Conservation (phyloP, 2,113 vertebrate species). For the Manacus vitellinus region DNA sequence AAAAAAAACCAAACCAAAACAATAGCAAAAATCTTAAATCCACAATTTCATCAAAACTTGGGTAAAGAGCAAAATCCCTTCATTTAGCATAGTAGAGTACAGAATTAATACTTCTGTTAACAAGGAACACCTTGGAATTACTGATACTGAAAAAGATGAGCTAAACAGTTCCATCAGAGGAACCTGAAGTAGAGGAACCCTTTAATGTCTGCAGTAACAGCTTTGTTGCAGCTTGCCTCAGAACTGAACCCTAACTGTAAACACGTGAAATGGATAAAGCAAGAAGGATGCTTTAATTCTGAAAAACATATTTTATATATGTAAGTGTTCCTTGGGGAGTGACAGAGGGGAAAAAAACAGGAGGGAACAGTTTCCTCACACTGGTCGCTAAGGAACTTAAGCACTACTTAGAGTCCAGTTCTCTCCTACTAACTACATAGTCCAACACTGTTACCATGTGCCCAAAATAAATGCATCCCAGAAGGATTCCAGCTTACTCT, state of each 20-base stretch:
- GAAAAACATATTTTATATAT: fast-evolving
- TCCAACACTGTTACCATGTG: neutral
- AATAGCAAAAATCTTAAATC: neutral
- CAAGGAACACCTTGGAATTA: neutral
- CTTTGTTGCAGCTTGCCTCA: neutral
- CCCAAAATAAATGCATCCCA: neutral
- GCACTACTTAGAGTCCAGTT: neutral
- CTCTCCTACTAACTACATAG: neutral
- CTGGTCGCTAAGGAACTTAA: neutral
- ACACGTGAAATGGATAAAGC: neutral
- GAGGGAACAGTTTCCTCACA: neutral
- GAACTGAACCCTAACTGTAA: neutral
- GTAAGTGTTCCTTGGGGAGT: neutral
- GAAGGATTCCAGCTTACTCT: neutral
- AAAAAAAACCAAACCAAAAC: neutral
- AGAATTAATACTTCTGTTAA: neutral
- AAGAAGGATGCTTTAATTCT: neutral
- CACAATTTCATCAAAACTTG: neutral
- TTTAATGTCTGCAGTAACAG: neutral
- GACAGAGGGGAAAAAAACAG: neutral
- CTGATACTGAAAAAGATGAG: neutral
- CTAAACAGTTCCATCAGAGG: neutral
- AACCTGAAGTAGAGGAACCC: neutral
- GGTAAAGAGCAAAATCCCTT: neutral
- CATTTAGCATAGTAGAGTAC: neutral